Evolutionary conservation across 2,888 invertebrate species (phyloP), one percentile per base, ranked within the genome.

Genomic region (Sesamia inferens): DNA sequence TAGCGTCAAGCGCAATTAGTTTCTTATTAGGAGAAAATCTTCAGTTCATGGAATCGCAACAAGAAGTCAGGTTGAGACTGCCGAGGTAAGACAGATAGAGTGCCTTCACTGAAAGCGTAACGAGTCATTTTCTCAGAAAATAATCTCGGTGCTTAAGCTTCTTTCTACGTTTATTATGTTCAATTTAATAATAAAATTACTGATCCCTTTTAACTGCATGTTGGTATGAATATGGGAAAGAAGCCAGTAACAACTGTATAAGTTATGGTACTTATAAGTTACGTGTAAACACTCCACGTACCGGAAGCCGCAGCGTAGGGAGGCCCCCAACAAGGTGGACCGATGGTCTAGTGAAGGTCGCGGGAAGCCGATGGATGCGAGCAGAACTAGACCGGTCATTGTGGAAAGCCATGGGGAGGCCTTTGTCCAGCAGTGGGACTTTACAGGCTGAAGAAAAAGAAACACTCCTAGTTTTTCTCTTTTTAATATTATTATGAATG

Each of bases 111-210:
- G 16, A 47, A 47, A 67, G 16, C 31, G 39, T 22, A 55, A n/a
- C 8, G 13, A 31, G 0, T 47, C 47, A 59, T 48, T 48, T 81
- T 68, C 54, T 59, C 0, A 64, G 57, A 81, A 81, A 54, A 31
- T 64, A 31, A 16, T 31, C 48, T 61, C n/a, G 19, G 7, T 16
- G 5, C 3, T 59, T 24, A 51, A 47, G 31, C 31, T 31, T 31
- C 31, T 1, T 31, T 31, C 19, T 74, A 31, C 61, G 48, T 42
- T 31, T 74, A 48, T 55, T 51, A 61, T 55, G 31, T 10, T 81
- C 14, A 51, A 13, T 62, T 63, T 19, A 48, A 48, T 47, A 63
- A 51, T 31, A 19, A 76, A 67, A 62, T 67, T 58, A 57, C 14
- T 51, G 24, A 76, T 39, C 13, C 31, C 31, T 31, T 55, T 68